phyloP scores from a whole-genome alignment of 2,888 invertebrate species.

The Campoplex capitator region DNA sequence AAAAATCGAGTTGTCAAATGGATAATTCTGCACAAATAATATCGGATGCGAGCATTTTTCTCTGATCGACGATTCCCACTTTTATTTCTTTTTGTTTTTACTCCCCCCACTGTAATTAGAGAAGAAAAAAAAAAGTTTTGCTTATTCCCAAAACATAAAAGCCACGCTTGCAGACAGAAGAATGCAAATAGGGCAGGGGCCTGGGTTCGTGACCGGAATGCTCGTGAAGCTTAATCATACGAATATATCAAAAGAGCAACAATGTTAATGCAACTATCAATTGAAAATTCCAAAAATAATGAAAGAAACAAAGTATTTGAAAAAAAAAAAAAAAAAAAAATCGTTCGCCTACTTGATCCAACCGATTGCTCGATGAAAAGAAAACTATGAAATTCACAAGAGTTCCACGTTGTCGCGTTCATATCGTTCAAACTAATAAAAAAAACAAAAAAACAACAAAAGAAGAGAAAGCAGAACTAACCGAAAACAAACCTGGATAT shows the following conservation, averaged over 20 bases:
- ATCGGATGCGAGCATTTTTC: too few relatives aligned
- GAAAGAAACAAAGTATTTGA: neutral
- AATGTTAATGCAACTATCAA: neutral
- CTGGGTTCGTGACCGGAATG: slow-evolving; percentile 15
- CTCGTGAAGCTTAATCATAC: slow-evolving; percentile 11
- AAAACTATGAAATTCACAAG: neutral
- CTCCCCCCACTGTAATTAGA: neutral
- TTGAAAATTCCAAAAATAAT: too few relatives aligned
- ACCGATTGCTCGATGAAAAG: neutral
- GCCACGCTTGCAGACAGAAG: neutral
- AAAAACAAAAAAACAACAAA: slow-evolving; percentile 25
- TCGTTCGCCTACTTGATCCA: neutral
- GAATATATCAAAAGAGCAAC: neutral
- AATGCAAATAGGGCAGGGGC: neutral
- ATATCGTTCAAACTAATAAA: slow-evolving; percentile 3
- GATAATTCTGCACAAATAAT: neutral
- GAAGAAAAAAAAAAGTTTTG: slow-evolving; percentile 10
- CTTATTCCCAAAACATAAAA: neutral
- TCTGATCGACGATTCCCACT: neutral
- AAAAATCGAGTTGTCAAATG: neutral
- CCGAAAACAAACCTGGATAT: slow-evolving; percentile 75
- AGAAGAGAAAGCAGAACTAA: slow-evolving; percentile 33
- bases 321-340: neutral
- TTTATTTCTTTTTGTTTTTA: neutral
- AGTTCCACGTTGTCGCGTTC: slow-evolving; percentile 53